Percentiles rank a stretch among this genome's conserved stretches.
Conservation (phyloP, 2,113 vertebrate species). For the Bambusicola thoracicus region DNA sequence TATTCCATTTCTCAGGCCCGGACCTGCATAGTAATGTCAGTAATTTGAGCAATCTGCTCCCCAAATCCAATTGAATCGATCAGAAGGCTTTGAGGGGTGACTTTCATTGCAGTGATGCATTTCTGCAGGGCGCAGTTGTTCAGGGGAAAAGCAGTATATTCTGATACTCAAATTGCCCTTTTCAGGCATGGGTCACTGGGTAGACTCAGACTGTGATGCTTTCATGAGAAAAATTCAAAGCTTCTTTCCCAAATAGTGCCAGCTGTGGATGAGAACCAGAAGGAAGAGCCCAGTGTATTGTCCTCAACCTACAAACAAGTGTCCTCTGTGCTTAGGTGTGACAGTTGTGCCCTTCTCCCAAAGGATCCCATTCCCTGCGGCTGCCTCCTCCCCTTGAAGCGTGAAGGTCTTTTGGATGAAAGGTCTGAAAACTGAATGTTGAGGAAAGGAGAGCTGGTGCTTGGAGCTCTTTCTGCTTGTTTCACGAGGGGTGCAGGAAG, state of each 20-base stretch:
- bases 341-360: background rate
- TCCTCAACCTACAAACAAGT: background rate
- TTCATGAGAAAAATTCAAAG: background rate
- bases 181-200: background rate
- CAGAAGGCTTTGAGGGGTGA: background rate
- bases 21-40: background rate
- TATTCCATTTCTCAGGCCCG: background rate
- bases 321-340: background rate
- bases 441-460: background rate
- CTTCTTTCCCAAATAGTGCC: background rate
- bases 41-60: background rate
- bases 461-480: background rate
- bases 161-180: background rate
- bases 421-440: background rate
- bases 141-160: background rate
- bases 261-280: background rate
- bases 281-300: background rate
- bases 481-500: background rate
- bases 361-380: accelerated
- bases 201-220: background rate
- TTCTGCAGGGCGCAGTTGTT: background rate
- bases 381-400: background rate
- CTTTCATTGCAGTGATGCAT: accelerated
- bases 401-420: background rate
- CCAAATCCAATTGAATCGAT: background rate